Evolutionary conservation across 1,140 invertebrate genomes (phyloP).

Genomic region (Drosophila aff.): DNA sequence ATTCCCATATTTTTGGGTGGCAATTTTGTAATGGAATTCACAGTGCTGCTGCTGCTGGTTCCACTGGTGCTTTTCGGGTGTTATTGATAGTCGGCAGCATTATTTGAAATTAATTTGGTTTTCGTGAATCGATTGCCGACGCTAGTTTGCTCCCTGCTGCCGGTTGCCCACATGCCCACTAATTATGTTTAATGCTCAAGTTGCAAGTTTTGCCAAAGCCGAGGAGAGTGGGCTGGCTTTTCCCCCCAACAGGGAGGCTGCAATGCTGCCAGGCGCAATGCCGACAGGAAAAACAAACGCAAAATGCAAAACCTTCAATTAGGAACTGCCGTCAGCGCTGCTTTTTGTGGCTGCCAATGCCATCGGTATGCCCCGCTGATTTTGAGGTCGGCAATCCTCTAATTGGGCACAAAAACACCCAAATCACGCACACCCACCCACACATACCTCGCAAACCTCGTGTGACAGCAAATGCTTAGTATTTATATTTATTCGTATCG

Average conservation of each 20-base stretch:
- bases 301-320: conserved; percentile 79
- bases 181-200: conserved; percentile 75
- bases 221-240: conserved; percentile 19
- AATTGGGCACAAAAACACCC: conserved; percentile 58
- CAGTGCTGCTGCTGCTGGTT: not conserved
- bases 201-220: conserved; percentile 51
- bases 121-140: conserved; percentile 14
- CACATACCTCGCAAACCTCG: not conserved
- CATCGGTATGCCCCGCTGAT: conserved; percentile 67
- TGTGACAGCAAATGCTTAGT: conserved; percentile 3
- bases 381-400: conserved; percentile 68
- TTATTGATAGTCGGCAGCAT: conserved; percentile 58
- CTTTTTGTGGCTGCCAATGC: conserved; percentile 59
- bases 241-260: conserved; percentile 2
- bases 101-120: conserved; percentile 73
- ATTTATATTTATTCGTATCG: not conserved
- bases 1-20: conserved; percentile 52
- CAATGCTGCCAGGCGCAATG: conserved; percentile 58
- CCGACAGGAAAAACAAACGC: conserved; percentile 68
- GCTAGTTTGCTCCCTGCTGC: conserved; percentile 6
- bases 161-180: conserved; percentile 58
- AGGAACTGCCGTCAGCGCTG: conserved; percentile 37
- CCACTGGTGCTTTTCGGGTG: conserved; percentile 21
- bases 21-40: conserved; percentile 79
- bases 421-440: not conserved